Base-by-base conservation (phyloP, 2,888 invertebrate genomes). In the Catocala nupta region DNA sequence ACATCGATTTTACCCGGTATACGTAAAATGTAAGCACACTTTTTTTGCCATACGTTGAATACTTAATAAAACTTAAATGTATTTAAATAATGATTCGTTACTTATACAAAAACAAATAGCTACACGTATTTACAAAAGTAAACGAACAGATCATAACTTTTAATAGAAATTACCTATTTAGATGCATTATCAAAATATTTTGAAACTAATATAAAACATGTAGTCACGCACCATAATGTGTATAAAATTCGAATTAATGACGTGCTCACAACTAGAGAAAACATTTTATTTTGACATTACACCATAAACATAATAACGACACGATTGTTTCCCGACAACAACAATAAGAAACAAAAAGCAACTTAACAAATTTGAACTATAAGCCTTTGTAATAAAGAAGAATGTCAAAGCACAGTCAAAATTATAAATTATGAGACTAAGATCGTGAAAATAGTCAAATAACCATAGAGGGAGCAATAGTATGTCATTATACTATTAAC, bases 401-500 rank as follows among this genome's bases (percentile, higher is more conserved):
- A 65, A 11, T 13, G n/a, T 49, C 51, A 39, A 16, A 10, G 70
- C 51, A 72, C 44, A 71, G 57, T 51, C 53, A 70, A 75, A 73
- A 71, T 77, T 75, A 81, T 79, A 82, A 84, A 81, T 81, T 82
- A 81, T 84, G 75, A 70, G 77, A 71, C 75, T 81, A 83, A 85
- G 77, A 83, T 78, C 81, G 78, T 81, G 80, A 83, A 82, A 88
- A 89, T 87, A 89, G 85, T 79, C 83, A 84, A 90, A 85, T 87
- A 89, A 83, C 81, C 86, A 83, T 74, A 74, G 84, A 85, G 85
- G 85, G 85, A 86, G 84, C 83, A 86, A 89, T 91, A 90, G 91
- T 93, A 91, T 88, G 85, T 93, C 92, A 94, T 94, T 93, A 94
- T 89, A 93, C 90, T 92, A 93, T 94, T 94, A 94, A 92, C 88